Evolutionary conservation across 2,888 invertebrate genomes (phyloP).

Genomic region (Sepioteuthis lessoniana): DNA sequence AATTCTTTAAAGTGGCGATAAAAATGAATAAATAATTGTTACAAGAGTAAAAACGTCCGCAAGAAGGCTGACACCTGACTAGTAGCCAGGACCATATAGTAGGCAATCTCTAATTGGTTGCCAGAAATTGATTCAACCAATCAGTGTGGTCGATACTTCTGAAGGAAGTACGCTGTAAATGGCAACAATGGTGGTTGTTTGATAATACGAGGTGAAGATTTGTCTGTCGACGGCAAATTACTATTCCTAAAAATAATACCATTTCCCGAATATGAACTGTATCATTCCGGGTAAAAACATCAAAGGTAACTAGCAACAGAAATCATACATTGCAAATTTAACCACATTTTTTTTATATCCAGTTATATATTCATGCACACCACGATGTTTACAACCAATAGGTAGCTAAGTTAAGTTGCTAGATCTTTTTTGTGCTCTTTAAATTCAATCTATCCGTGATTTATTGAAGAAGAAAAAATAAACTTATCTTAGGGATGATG

Average conservation of each 20-base stretch:
- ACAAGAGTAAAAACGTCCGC: neutral
- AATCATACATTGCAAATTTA: neutral
- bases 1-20: neutral
- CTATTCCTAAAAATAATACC: neutral
- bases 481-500: too few species aligned
- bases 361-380: too few species aligned
- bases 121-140: constrained; percentile 34
- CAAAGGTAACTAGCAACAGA: constrained; percentile 79
- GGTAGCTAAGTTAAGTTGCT: too few species aligned
- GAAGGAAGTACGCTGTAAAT: neutral
- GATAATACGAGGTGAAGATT: neutral
- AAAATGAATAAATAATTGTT: neutral
- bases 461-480: too few species aligned
- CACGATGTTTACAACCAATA: too few species aligned
- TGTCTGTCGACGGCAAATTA: neutral
- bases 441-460: too few species aligned
- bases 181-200: neutral
- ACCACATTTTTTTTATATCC: neutral
- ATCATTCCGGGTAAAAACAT: constrained; percentile 84
- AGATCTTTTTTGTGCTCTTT: too few species aligned
- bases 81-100: neutral
- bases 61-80: constrained; percentile 36
- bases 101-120: neutral
- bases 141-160: neutral
- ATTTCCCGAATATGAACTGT: constrained; percentile 81